phyloP scores from a whole-genome alignment of 2,113 vertebrate genomes.

The Micronycteris hirsuta region DNA sequence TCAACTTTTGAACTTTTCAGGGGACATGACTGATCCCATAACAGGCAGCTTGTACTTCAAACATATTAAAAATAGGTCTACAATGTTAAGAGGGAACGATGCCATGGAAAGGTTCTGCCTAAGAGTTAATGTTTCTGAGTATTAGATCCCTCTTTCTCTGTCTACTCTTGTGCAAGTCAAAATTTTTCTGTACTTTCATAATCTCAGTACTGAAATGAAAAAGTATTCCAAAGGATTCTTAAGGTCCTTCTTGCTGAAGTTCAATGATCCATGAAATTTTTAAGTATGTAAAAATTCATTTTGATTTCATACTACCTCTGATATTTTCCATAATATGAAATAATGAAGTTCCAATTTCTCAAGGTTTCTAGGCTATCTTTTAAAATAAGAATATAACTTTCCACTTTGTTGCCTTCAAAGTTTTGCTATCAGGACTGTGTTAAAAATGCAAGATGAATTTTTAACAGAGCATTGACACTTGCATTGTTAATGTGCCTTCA shows the following conservation, averaged over 20 bases:
- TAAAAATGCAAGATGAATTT: constrained; percentile 86
- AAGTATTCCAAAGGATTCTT: not conserved
- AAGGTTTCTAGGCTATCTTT: constrained; percentile 61
- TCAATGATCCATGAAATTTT: constrained; percentile 35
- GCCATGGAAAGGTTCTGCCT: not conserved
- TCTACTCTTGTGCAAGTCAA: not conserved
- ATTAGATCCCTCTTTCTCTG: not conserved
- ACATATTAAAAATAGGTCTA: not conserved
- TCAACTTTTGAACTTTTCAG: not conserved
- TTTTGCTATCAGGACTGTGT: constrained; percentile 82
- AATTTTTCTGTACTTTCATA: not conserved
- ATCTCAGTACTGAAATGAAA: constrained; percentile 4
- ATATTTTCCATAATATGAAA: constrained; percentile 67
- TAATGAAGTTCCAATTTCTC: constrained; percentile 60
- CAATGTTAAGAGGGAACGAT: fast-evolving
- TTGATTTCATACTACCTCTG: constrained; percentile 39
- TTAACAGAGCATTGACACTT: constrained; percentile 83
- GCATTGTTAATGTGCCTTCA: constrained; percentile 88
- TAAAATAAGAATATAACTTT: constrained; percentile 82
- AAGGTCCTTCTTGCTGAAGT: constrained; percentile 14
- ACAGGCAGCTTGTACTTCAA: not conserved
- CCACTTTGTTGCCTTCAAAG: constrained; percentile 82
- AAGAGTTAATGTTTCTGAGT: not conserved
- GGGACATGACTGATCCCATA: not conserved
- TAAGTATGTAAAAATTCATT: constrained; percentile 56